These are phyloP conservation scores for Cranoglanis bouderius DNA, from an alignment of 2,113 vertebrate genomes.

Conservation along the genomic window DNA sequence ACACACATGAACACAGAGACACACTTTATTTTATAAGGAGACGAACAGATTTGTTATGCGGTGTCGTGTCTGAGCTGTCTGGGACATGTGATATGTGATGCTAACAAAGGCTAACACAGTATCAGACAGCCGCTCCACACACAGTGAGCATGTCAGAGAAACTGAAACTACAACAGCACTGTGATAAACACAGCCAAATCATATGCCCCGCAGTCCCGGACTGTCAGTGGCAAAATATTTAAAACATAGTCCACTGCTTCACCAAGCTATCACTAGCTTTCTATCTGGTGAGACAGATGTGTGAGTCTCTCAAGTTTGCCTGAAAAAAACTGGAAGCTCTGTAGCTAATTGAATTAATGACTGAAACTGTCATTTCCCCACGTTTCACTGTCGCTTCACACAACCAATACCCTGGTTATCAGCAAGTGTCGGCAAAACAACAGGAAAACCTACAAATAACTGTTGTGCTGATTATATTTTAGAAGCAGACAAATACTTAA, in stretches of 20 bases:
- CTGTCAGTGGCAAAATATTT: not conserved
- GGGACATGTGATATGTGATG: not conserved
- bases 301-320: not conserved
- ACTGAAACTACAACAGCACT: not conserved
- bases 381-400: not conserved
- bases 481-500: not conserved
- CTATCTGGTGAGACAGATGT: not conserved
- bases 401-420: not conserved
- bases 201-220: not conserved
- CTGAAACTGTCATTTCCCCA: not conserved
- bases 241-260: not conserved
- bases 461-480: not conserved
- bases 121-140: constrained; percentile 15
- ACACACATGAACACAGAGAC: not conserved
- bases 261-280: not conserved
- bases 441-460: not conserved
- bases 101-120: constrained; percentile 10
- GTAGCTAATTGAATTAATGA: constrained; percentile 10
- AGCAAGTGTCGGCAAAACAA: not conserved
- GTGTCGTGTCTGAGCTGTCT: not conserved
- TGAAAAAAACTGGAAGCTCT: not conserved
- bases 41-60: not conserved
- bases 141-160: constrained; percentile 12
- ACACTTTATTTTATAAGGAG: not conserved
- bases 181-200: not conserved